phyloP scores from a whole-genome alignment of 2,797 vertebrate species.

The Hirundo rustica region DNA sequence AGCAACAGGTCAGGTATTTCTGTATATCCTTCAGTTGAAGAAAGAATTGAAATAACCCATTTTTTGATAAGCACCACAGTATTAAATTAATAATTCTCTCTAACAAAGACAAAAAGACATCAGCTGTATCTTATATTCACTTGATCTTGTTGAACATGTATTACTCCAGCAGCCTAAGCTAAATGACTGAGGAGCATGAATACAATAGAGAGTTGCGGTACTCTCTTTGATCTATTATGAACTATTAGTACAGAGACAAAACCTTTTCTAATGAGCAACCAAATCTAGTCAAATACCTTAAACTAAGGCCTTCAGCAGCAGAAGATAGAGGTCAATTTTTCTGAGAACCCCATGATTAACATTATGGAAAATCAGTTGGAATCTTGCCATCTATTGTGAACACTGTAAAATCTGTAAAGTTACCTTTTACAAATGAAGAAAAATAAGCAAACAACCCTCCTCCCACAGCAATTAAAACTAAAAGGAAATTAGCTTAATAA shows the following conservation, averaged over 20 bases:
- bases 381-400: not conserved
- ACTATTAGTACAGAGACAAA: not conserved
- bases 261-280: not conserved
- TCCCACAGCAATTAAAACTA: accelerated
- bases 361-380: not conserved
- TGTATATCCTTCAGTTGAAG: not conserved
- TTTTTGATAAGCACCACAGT: not conserved
- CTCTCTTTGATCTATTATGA: not conserved
- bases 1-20: not conserved
- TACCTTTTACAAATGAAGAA: not conserved
- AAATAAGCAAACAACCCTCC: accelerated
- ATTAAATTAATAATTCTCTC: not conserved
- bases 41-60: not conserved
- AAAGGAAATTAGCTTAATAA: not conserved
- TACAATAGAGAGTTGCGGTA: not conserved
- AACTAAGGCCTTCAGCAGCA: not conserved
- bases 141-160: not conserved
- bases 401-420: not conserved
- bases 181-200: not conserved
- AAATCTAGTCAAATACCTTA: not conserved
- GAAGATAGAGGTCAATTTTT: not conserved
- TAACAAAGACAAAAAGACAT: not conserved
- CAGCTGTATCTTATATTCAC: not conserved
- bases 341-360: not conserved
- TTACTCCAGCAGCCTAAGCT: not conserved